Evolutionary conservation across 2,888 invertebrate species (phyloP).

Genomic region (Scrobipalpa atriplicella): DNA sequence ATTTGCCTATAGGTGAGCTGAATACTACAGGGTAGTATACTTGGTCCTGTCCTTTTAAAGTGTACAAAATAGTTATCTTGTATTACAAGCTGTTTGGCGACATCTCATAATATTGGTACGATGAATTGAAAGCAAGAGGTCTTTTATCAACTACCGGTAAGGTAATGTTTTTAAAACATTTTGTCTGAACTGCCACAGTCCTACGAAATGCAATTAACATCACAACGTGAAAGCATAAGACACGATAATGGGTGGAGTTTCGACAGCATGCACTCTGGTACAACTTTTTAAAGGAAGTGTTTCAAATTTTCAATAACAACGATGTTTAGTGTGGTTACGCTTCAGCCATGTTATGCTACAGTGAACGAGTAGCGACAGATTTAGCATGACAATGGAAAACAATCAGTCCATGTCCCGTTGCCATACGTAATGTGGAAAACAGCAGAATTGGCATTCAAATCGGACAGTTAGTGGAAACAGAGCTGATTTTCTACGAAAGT

Average conservation of each 20-base stretch:
- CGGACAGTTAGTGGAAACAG: conserved; percentile 23
- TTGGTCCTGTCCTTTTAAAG: background rate
- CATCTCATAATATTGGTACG: background rate
- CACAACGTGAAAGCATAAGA: conserved; percentile 5
- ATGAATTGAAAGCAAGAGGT: conserved; percentile 4
- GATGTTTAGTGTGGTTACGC: background rate
- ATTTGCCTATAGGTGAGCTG: background rate
- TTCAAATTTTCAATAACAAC: conserved; percentile 7
- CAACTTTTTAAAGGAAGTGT: background rate
- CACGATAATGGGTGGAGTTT: conserved; percentile 17
- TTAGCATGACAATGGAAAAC: conserved; percentile 66
- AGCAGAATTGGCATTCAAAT: conserved; percentile 37
- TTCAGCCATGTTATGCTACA: background rate
- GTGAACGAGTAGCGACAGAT: conserved; percentile 26
- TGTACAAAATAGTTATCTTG: background rate
- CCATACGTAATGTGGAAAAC: conserved; percentile 44
- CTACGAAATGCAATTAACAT: conserved; percentile 9
- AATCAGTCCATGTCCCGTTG: conserved; percentile 51
- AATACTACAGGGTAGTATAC: background rate
- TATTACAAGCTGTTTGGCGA: background rate
- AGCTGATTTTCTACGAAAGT: conserved; percentile 24
- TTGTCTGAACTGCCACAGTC: background rate
- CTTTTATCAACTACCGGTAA: background rate
- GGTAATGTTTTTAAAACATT: background rate
- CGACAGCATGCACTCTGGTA: background rate